Conservation (phyloP, 2,888 invertebrate species). For the Heliconius erato region DNA sequence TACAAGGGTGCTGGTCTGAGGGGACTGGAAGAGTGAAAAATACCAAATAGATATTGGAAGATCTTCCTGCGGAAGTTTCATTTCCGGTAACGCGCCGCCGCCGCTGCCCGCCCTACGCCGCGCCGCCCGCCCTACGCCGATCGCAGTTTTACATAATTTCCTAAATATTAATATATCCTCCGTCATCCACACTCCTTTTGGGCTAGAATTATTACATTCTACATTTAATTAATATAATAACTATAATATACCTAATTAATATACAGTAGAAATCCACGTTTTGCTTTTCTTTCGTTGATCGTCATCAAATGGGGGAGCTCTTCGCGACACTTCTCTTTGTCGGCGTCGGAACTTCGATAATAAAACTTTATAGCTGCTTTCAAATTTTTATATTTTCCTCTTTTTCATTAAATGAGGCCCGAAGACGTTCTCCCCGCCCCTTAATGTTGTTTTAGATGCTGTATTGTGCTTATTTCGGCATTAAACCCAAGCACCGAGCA, state of each 20-base stretch:
- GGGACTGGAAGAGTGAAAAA: slow-evolving; percentile 18
- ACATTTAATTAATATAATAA: neutral
- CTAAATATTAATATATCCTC: neutral
- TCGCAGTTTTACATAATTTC: slow-evolving; percentile 26
- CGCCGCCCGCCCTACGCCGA: neutral
- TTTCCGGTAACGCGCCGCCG: slow-evolving; percentile 50
- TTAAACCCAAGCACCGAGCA: neutral
- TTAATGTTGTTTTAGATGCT: slow-evolving; percentile 5
- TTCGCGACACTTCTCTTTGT: slow-evolving; percentile 33
- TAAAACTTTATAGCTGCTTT: slow-evolving; percentile 43
- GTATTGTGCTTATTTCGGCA: neutral
- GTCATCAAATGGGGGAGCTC: neutral
- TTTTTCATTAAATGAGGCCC: slow-evolving; percentile 32
- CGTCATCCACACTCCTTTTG: neutral
- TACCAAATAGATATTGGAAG: slow-evolving; percentile 42
- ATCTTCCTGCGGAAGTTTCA: slow-evolving; percentile 57
- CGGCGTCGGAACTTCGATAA: slow-evolving; percentile 32
- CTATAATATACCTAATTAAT: neutral
- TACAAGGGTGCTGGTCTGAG: no score
- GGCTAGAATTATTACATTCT: no score
- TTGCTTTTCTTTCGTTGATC: neutral
- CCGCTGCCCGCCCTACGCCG: neutral
- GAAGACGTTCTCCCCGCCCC: neutral
- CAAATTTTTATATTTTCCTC: slow-evolving; percentile 31
- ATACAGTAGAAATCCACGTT: neutral